Conservation (phyloP, 2,113 vertebrate species). For the Ictalurus punctatus region DNA sequence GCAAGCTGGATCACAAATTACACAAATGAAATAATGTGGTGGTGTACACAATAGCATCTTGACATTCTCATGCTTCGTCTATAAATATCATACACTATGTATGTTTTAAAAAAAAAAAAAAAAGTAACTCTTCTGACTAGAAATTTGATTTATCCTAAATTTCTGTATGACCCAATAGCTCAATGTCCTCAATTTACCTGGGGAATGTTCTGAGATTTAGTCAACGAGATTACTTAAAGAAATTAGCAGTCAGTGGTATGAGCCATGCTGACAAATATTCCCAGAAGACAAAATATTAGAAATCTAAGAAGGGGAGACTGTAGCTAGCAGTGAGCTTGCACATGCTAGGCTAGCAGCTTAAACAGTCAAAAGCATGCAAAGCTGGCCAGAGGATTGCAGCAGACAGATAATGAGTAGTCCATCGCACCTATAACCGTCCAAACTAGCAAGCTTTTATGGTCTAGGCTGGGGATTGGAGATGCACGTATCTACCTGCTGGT, state of each 20-base stretch:
- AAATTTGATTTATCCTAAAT: background rate
- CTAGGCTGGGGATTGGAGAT: conserved; percentile 25
- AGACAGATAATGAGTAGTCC: background rate
- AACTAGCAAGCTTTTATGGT: conserved; percentile 12
- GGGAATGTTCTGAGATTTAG: background rate
- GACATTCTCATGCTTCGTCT: background rate
- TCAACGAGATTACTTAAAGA: background rate
- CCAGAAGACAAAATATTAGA: conserved; percentile 1
- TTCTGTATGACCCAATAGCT: background rate
- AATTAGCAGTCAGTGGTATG: background rate
- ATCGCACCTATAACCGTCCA: conserved; percentile 20
- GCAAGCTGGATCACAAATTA: background rate
- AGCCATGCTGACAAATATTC: background rate
- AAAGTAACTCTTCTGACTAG: background rate
- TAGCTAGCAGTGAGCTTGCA: conserved; percentile 15
- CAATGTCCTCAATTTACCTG: background rate
- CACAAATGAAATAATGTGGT: background rate
- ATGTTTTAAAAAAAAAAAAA: too few species aligned
- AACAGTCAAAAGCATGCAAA: conserved; percentile 36
- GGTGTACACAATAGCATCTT: background rate
- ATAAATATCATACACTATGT: background rate
- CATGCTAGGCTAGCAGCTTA: conserved; percentile 38
- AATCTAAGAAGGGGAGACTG: conserved; percentile 19
- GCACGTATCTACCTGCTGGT: conserved; percentile 53
- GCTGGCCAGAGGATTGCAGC: conserved; percentile 17